A percentile compares a stretch with the other conserved stretches of the same genome.
These are phyloP conservation scores for Hemiprocne comata DNA, from an alignment of 2,113 vertebrate genomes.

Conservation along the genomic window DNA sequence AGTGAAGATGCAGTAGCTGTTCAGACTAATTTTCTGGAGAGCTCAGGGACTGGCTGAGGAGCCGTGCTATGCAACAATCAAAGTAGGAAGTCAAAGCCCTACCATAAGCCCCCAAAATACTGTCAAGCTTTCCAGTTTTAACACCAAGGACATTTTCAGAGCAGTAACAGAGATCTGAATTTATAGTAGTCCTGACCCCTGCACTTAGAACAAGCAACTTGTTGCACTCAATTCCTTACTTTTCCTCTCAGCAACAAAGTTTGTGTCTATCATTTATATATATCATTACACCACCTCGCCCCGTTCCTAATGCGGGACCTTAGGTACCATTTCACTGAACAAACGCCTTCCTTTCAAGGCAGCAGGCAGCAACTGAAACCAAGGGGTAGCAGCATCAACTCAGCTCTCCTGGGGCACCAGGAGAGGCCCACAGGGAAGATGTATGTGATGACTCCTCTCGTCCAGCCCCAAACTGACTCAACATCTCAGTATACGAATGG, in stretches of 20 bases:
- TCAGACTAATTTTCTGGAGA: neutral
- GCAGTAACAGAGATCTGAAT: neutral
- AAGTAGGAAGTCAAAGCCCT: neutral
- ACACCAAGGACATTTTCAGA: neutral
- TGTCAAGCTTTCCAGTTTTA: neutral
- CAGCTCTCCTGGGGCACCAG: neutral
- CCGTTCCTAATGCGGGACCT: neutral
- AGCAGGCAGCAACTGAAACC: neutral
- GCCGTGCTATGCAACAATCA: neutral
- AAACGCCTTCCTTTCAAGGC: neutral
- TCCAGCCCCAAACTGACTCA: neutral
- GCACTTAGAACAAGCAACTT: neutral
- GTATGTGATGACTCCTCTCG: neutral
- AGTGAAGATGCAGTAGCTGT: neutral
- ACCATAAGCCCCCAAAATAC: neutral
- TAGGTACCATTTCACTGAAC: neutral
- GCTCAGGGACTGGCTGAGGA: neutral
- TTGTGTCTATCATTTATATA: neutral
- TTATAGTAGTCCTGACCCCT: neutral
- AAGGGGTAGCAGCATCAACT: neutral
- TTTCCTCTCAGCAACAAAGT: neutral
- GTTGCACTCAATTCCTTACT: neutral
- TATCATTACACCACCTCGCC: neutral
- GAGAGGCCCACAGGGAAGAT: neutral
- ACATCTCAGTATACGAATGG: neutral